Conservation (phyloP, 2,888 invertebrate genomes). For the Xanthorhoe designata region DNA sequence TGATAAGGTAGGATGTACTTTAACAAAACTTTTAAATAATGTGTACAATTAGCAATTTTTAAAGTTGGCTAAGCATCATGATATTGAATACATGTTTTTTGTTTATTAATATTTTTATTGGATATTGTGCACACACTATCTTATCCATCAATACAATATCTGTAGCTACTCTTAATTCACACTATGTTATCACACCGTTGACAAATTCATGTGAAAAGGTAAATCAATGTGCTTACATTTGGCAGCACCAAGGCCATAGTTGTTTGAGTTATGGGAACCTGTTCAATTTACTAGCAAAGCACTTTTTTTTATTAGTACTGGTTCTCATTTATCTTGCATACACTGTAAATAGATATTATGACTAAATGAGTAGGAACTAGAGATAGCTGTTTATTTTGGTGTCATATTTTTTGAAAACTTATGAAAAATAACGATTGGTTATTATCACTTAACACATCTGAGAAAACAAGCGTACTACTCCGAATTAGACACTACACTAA, state of each 20-base stretch:
- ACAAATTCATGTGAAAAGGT: neutral
- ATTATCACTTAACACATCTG: neutral
- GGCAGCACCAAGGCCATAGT: constrained; percentile 27
- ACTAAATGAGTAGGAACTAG: neutral
- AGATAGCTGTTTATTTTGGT: no score
- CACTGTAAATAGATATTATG: neutral
- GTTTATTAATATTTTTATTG: neutral
- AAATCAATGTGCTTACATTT: constrained; percentile 21
- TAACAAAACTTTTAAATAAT: no score
- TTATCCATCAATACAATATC: neutral
- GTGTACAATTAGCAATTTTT: no score
- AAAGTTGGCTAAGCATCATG: no score
- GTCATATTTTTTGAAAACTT: neutral
- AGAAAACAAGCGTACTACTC: neutral
- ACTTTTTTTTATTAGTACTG: neutral
- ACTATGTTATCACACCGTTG: neutral
- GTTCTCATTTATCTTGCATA: neutral
- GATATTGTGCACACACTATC: neutral
- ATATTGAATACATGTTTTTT: no score
- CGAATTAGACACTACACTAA: constrained; percentile 1
- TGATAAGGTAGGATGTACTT: no score
- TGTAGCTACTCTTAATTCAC: neutral
- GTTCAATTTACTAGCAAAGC: neutral
- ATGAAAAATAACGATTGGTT: neutral
- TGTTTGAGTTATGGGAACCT: constrained; percentile 18